phyloP scores from a whole-genome alignment of 2,888 invertebrate species.

The Acronicta leporina region DNA sequence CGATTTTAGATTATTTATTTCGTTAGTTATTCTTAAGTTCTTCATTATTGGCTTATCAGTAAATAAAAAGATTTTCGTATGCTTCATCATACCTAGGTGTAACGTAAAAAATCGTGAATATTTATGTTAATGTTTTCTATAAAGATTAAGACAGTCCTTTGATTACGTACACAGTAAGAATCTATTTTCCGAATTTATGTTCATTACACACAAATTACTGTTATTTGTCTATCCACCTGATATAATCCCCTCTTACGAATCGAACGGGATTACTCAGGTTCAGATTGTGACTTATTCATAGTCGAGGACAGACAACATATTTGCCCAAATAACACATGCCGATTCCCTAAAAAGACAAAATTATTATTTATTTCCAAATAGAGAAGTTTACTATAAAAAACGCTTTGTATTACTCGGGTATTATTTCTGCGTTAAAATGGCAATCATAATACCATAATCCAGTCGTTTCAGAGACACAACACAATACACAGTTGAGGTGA shows the following conservation, averaged over 20 bases:
- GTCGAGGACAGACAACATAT: constrained; percentile 13
- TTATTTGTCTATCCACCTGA: constrained; percentile 20
- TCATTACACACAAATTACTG: constrained; percentile 10
- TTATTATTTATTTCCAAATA: no score
- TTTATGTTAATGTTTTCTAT: no score
- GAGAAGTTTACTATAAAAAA: not conserved
- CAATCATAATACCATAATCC: constrained; percentile 32
- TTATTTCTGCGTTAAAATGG: constrained; percentile 19
- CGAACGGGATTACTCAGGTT: constrained; percentile 5
- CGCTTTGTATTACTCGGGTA: not conserved
- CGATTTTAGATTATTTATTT: not conserved
- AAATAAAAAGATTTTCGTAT: no score
- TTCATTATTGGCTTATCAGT: no score
- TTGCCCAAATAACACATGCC: not conserved
- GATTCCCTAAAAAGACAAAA: not conserved
- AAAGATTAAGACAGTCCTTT: not conserved
- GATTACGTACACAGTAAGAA: no score
- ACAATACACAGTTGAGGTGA: constrained; percentile 66
- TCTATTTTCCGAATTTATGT: constrained; percentile 10
- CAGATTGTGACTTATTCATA: constrained; percentile 19
- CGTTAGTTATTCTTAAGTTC: no score
- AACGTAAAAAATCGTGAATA: no score
- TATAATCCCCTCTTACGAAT: constrained; percentile 37
- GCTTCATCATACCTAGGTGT: no score
- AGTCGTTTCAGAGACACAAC: constrained; percentile 53